Percentiles rank a stretch among this genome's conserved stretches.
phyloP scores from a whole-genome alignment of 2,797 vertebrate species.

The Yasuhikotakia modesta region DNA sequence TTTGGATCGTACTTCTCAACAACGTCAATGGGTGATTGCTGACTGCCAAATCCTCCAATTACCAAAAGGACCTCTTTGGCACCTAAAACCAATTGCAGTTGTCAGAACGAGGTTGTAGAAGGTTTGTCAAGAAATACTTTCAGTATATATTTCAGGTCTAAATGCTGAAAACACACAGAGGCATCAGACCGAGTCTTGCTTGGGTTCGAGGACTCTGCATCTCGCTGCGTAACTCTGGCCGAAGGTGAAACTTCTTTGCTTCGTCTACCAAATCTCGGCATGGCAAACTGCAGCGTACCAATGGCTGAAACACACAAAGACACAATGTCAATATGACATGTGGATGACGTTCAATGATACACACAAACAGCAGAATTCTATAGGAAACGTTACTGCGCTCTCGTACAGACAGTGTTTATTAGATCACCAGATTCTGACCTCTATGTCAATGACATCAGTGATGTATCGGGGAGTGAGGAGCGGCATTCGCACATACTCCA shows the following conservation, averaged over 20 bases:
- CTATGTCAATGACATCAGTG: constrained; percentile 94
- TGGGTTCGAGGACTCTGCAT: constrained; percentile 98
- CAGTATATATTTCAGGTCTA: constrained; percentile 20
- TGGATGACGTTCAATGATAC: not conserved
- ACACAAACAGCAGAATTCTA: not conserved
- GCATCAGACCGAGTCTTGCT: constrained; percentile 84
- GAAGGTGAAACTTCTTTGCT: constrained; percentile 98
- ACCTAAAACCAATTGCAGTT: constrained; percentile 72
- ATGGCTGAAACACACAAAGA: constrained; percentile 76
- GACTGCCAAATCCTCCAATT: constrained; percentile 96
- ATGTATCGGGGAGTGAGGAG: constrained; percentile 96
- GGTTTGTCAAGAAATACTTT: not conserved
- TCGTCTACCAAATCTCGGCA: constrained; percentile 98
- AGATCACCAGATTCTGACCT: constrained; percentile 77
- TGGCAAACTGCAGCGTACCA: constrained; percentile 93
- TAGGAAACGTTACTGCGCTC: not conserved
- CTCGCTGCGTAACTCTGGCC: constrained; percentile 94
- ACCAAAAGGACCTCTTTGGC: constrained; percentile 97
- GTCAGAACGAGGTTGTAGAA: not conserved
- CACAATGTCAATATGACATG: not conserved
- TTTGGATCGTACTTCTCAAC: constrained; percentile 99
- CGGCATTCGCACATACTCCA: constrained; percentile 95
- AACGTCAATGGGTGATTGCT: constrained; percentile 95
- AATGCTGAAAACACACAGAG: constrained; percentile 29
- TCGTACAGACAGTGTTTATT: not conserved